These are phyloP conservation scores for Thera obeliscata DNA, from an alignment of 2,888 invertebrate species.

Conservation along the genomic window DNA sequence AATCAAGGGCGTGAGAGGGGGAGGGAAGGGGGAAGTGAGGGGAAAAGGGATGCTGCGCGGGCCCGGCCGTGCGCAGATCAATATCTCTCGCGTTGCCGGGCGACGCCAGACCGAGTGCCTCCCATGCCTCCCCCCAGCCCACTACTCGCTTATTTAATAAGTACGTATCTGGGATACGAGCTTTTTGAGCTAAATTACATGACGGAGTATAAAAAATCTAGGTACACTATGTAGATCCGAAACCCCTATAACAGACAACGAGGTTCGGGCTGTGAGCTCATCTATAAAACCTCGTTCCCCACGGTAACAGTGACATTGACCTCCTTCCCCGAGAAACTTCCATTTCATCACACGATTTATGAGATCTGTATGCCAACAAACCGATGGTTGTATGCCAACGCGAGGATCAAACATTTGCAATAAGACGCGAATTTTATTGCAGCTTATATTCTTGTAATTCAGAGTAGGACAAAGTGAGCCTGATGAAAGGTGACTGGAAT, in stretches of 20 bases:
- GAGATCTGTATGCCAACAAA: constrained; percentile 33
- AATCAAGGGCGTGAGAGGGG: constrained; percentile 65
- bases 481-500: constrained; percentile 29
- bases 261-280: constrained; percentile 40
- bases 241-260: constrained; percentile 44
- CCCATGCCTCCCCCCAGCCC: constrained; percentile 79
- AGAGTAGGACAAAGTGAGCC: constrained; percentile 19
- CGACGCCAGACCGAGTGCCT: constrained; percentile 87
- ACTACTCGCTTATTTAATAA: constrained; percentile 80
- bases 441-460: constrained; percentile 16
- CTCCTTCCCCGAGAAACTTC: constrained; percentile 54
- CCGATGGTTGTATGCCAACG: constrained; percentile 19
- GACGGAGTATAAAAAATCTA: constrained; percentile 30
- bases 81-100: constrained; percentile 84
- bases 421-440: constrained; percentile 20
- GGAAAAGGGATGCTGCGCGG: constrained; percentile 76
- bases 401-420: constrained; percentile 20
- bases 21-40: constrained; percentile 50
- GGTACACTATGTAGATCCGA: background rate
- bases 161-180: constrained; percentile 79
- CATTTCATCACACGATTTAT: constrained; percentile 49
- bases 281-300: constrained; percentile 11
- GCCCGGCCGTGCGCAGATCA: constrained; percentile 71
- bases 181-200: constrained; percentile 80
- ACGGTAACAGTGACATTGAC: constrained; percentile 69